These are phyloP conservation scores for Scaptomyza parva DNA, from an alignment of 2,888 invertebrate genomes.

Conservation along the genomic window DNA sequence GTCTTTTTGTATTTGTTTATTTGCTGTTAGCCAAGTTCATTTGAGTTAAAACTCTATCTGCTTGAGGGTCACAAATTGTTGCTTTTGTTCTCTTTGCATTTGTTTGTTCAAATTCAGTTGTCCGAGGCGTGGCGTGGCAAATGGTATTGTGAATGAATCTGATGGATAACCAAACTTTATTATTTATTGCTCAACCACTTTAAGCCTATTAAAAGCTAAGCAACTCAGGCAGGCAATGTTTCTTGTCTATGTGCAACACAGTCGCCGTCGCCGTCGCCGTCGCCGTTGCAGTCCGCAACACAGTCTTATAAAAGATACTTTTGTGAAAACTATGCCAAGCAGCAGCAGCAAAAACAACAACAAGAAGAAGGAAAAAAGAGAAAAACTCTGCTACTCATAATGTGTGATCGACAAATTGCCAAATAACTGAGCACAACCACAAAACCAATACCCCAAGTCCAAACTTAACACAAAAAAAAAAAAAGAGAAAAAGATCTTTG, in stretches of 20 bases:
- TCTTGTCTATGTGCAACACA: conserved; percentile 20
- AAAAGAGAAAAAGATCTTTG: conserved; percentile 56
- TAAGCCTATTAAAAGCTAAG: conserved; percentile 74
- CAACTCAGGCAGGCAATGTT: conserved; percentile 50
- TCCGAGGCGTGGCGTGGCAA: conserved; percentile 69
- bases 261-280: no score
- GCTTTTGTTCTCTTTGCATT: conserved; percentile 25
- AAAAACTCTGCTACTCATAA: conserved; percentile 50
- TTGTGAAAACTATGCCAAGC: conserved; percentile 53
- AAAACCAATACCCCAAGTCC: conserved; percentile 39
- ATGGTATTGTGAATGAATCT: conserved; percentile 46
- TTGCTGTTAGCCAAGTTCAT: conserved; percentile 68
- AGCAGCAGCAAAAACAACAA: conserved; percentile 8
- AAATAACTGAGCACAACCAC: conserved; percentile 58
- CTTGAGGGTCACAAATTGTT: conserved; percentile 57
- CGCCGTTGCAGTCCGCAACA: no score
- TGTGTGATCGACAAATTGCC: conserved; percentile 73
- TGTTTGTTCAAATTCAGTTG: conserved; percentile 51
- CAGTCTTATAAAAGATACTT: conserved; percentile 57
- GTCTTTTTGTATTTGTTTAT: conserved; percentile 35
- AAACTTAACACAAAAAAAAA: conserved; percentile 35
- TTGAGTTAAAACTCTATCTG: conserved; percentile 39
- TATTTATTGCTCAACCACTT: conserved; percentile 59
- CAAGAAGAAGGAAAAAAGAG: no score
- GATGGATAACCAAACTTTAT: conserved; percentile 48